Evolutionary conservation across 2,113 vertebrate genomes (phyloP).

Genomic region (Lota lota): DNA sequence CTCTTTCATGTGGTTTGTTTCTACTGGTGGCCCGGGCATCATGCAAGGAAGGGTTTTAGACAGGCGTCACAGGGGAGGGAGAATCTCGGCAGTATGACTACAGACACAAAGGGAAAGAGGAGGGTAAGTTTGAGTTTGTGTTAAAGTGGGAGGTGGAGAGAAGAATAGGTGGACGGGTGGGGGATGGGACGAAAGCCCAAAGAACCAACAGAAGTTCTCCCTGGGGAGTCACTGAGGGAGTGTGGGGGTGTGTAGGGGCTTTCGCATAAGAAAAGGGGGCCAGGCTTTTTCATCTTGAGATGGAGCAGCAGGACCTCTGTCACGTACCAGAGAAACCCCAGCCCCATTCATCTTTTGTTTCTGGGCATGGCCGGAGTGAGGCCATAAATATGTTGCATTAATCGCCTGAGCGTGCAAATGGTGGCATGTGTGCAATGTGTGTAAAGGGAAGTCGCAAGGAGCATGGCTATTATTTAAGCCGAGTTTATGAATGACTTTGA

Average conservation of each 20-base stretch:
- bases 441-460: not conserved
- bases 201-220: constrained; percentile 75
- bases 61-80: constrained; percentile 39
- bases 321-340: constrained; percentile 63
- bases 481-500: not conserved
- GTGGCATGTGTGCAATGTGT: constrained; percentile 42
- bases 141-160: constrained; percentile 44
- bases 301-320: constrained; percentile 66
- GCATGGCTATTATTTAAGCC: constrained; percentile 16
- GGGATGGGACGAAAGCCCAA: constrained; percentile 51
- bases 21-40: constrained; percentile 12
- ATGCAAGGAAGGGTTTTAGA: constrained; percentile 22
- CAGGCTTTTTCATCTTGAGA: constrained; percentile 68
- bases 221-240: constrained; percentile 65
- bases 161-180: constrained; percentile 57
- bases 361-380: constrained; percentile 50
- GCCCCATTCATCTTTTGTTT: constrained; percentile 69
- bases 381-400: constrained; percentile 62
- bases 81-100: constrained; percentile 53
- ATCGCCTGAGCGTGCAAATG: constrained; percentile 37
- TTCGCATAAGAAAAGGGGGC: constrained; percentile 73
- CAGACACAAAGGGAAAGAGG: constrained; percentile 35
- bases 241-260: constrained; percentile 54
- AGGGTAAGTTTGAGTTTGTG: constrained; percentile 53
- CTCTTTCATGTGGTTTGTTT: not conserved